Evolutionary conservation across 1,140 invertebrate species (phyloP).

Genomic region (Drosophila gunungcola): DNA sequence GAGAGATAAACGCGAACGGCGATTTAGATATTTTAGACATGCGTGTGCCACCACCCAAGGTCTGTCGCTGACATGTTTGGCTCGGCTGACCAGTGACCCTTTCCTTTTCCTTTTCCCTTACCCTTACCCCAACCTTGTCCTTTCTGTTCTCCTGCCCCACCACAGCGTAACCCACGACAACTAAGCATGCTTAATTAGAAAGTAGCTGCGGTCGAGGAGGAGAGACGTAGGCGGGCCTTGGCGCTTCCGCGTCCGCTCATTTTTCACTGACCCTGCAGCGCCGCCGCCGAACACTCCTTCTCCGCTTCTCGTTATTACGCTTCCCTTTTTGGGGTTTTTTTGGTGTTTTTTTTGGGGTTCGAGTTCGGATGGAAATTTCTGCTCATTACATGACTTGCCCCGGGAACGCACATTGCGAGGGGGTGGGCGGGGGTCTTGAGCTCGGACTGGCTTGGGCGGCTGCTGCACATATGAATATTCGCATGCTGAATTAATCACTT

Average conservation of each 20-base stretch:
- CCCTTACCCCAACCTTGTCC: neutral
- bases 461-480: slow-evolving; percentile 68
- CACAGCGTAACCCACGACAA: slow-evolving; percentile 45
- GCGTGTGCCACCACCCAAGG: slow-evolving; percentile 22
- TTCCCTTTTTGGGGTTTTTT: slow-evolving; percentile 21
- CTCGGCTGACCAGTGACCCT: slow-evolving; percentile 37
- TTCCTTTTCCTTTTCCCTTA: neutral
- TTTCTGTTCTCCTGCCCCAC: neutral
- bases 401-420: neutral
- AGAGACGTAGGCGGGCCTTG: slow-evolving; percentile 4
- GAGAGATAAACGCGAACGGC: slow-evolving; percentile 63
- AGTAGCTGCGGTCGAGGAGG: slow-evolving; percentile 62
- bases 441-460: neutral
- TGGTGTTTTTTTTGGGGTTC: slow-evolving; percentile 7
- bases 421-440: neutral
- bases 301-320: neutral
- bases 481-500: slow-evolving; percentile 79
- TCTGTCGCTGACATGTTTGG: slow-evolving; percentile 67
- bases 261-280: slow-evolving; percentile 62
- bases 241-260: slow-evolving; percentile 59
- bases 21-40: slow-evolving; percentile 81
- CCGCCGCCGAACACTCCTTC: neutral
- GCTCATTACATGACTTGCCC: slow-evolving; percentile 54
- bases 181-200: slow-evolving; percentile 82
- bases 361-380: slow-evolving; percentile 29